These are phyloP conservation scores for Lutraria lutraria DNA, from an alignment of 2,888 invertebrate species.

Conservation along the genomic window DNA sequence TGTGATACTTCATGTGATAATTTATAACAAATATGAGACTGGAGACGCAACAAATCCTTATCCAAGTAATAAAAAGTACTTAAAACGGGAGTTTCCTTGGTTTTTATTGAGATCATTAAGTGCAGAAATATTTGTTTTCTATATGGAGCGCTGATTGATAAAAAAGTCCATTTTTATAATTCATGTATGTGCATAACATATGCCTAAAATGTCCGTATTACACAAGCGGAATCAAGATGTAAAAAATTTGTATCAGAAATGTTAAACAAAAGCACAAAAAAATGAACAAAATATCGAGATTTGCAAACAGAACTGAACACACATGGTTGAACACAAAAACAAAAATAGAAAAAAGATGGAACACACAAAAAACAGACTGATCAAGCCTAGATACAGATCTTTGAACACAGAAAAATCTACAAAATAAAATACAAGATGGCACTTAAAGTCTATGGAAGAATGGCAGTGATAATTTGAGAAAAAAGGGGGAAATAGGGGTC, in stretches of 20 bases:
- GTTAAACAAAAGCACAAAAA: not conserved
- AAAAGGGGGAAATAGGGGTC: not conserved
- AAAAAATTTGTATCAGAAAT: not conserved
- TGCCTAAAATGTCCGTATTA: not conserved
- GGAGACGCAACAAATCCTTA: not conserved
- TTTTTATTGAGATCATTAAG: not conserved
- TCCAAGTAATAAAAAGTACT: too few relatives aligned
- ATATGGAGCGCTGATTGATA: not conserved
- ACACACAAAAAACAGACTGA: not conserved
- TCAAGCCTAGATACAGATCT: not conserved
- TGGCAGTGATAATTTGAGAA: constrained; percentile 20
- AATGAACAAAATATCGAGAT: constrained; percentile 7
- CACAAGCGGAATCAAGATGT: not conserved
- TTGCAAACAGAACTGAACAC: not conserved
- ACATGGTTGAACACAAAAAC: constrained; percentile 19
- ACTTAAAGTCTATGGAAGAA: constrained; percentile 10
- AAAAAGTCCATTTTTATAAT: not conserved
- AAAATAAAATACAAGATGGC: constrained; percentile 14
- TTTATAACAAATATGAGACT: not conserved
- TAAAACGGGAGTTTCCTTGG: not conserved
- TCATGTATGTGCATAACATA: not conserved
- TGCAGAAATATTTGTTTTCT: not conserved
- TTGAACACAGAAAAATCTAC: constrained; percentile 9
- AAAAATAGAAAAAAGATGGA: not conserved
- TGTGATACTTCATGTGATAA: not conserved